Base-by-base conservation (phyloP, 2,797 vertebrate genomes). In the Pantherophis alleghaniensis region DNA sequence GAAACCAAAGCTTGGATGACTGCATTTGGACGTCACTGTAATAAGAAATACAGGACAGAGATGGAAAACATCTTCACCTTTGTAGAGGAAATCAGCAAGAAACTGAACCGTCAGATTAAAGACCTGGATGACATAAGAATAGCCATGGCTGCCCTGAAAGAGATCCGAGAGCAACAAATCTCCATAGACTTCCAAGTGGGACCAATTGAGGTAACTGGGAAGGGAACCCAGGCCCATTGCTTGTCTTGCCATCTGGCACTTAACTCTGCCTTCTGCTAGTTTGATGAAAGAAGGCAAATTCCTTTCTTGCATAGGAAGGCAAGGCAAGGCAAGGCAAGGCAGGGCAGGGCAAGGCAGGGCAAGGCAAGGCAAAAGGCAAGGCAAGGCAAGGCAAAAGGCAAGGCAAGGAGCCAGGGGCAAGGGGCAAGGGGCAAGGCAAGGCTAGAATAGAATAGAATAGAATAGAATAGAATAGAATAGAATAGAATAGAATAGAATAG, bases 101-200 rank as follows among this genome's bases (percentile, higher is more conserved):
- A 99, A 95, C 97, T 99, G 51, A 99, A 98, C 96, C 97, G 97
- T 18, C 98, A 91, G 63, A 98, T 99, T 95, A 98, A 97, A 96
- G 99, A 99, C 96, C 96, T 99, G 91, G 99, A 99, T 96, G 99
- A 99, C 94, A 98, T 99, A 95, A 98, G 98, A 96, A 98, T 98
- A 22, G 98, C 98, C 9, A 99, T 99, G 99, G 97, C 98, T 66
- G 96, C 99, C 1, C 98, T 99, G 92, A 99, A 99, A 93, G 98
- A 99, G 92, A 99, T 99, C 95, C 98, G 98, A 96, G 98, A 99
- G 92, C 98, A 98, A 28, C 98, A 99, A 90, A 99, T 98, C 94
- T 93, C 97, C 56, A 97, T 98, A 89, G 99, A 99, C 94, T 99
- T 99, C 95, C 98, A 98, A 98, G 97, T 99, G 92, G 98, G 98